Evolutionary conservation across 1,140 invertebrate genomes (phyloP), one percentile per base, ranked within the genome.

Genomic region (Trichomalopsis sarcophagae): DNA sequence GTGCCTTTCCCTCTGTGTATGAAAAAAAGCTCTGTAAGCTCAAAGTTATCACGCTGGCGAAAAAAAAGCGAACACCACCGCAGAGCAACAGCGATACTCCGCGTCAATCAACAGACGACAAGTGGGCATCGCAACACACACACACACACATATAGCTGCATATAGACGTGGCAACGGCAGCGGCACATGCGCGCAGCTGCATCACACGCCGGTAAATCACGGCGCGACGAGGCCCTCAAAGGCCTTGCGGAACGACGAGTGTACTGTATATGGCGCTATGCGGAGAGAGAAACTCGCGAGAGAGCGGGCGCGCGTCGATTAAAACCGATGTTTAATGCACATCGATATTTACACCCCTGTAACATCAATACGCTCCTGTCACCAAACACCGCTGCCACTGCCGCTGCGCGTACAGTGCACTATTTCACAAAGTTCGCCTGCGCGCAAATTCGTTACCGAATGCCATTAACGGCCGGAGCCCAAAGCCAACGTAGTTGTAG

Each of bases 371-470:
- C 50, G 33, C 50, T 21, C 77, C 55, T 66, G 77, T 79, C 27
- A 79, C 13, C 50, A 66, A 66, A 79, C 30, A 79, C 55, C 11
- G 44, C 21, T 3, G 6, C 40, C 9, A 10, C 40, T 44, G 40
- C 40, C 9, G 40, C 40, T 44, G 40, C 44, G 23, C n/a, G 40
- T 5, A 10, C 40, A n/a, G 75, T 66, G 69, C 62, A 73, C 40
- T 55, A 74, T 81, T 73, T 81, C 80, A 62, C 55, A 81, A 81
- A 69, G 80, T 74, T 74, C 79, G 13, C 36, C 13, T 27, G 27
- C 62, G 30, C 77, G 80, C 68, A 81, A 81, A 81, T 81, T 81
- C 80, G 80, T 81, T 81, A 81, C 80, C 69, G 80, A 81, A 81
- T 81, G 69, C 44, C 80, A 55, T 81, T 81, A 74, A 69, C 80